Evolutionary conservation across 1,140 invertebrate genomes (phyloP).

Genomic region (Drosophila lini): DNA sequence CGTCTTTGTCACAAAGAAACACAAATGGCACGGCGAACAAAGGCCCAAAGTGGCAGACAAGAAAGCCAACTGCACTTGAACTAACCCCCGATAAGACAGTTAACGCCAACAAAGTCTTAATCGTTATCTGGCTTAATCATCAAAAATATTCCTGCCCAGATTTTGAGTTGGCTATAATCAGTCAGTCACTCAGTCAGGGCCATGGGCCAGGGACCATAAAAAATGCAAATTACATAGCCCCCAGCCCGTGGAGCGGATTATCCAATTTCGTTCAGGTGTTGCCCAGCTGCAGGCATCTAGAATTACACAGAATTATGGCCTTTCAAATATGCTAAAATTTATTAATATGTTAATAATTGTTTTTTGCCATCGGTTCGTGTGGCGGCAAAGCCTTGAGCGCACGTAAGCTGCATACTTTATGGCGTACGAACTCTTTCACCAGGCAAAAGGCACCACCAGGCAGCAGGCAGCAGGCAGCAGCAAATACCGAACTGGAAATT

Average conservation of each 20-base stretch:
- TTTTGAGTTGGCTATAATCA: slow-evolving; percentile 17
- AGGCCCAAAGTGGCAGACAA: slow-evolving; percentile 4
- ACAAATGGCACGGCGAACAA: slow-evolving; percentile 59
- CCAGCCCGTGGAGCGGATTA: slow-evolving; percentile 37
- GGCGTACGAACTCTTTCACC: slow-evolving; percentile 80
- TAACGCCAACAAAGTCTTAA: neutral
- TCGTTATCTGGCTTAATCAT: slow-evolving; percentile 20
- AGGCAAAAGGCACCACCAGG: slow-evolving; percentile 20
- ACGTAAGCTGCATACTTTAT: slow-evolving; percentile 78
- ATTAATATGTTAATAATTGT: slow-evolving; percentile 84
- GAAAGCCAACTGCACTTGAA: slow-evolving; percentile 28
- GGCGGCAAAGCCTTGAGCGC: slow-evolving; percentile 64
- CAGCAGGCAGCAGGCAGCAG: slow-evolving; percentile 25
- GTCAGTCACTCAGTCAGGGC: slow-evolving; percentile 35
- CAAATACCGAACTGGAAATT: slow-evolving; percentile 78
- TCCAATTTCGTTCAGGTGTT: slow-evolving; percentile 72
- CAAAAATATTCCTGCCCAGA: neutral
- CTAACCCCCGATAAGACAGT: slow-evolving; percentile 15
- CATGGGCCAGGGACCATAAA: slow-evolving; percentile 16
- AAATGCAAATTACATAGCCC: slow-evolving; percentile 39
- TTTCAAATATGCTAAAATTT: slow-evolving; percentile 81
- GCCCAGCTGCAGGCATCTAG: slow-evolving; percentile 71
- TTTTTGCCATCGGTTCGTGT: slow-evolving; percentile 49
- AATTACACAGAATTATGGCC: slow-evolving; percentile 82
- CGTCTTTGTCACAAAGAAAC: slow-evolving; percentile 50